Base-by-base conservation (phyloP, 2,113 vertebrate species). In the Nothobranchius furzeri region DNA sequence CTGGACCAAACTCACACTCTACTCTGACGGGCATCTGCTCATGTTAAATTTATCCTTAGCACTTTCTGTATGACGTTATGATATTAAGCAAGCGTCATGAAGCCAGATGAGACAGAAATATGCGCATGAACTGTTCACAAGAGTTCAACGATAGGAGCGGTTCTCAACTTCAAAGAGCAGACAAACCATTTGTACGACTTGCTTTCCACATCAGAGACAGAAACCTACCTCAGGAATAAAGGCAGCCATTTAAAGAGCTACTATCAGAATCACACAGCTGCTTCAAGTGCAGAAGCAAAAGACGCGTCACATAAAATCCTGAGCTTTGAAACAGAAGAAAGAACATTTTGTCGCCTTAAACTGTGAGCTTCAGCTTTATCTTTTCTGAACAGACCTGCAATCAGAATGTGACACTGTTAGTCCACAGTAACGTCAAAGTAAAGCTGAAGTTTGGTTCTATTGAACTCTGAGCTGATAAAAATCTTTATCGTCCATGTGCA, bases 151-250 rank as follows among this genome's bases (percentile, higher is more conserved):
- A 58, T 74, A 63, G 50, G 69, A 37, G 53, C 17, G 64, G 65
- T 63, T 45, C 73, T 78, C 37, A n/a, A 72, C 75, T 81, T 84
- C 79, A 85, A 83, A 87, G 70, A 66, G 62, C 55, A 75, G 76
- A 79, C 82, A 68, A 79, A 76, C 62, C 69, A 52, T 73, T 85
- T 78, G 73, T 48, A 67, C 78, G 70, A 62, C 75, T 80, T 60
- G 2, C 75, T 87, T 85, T 85, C 73, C 83, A 81, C 74, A 85
- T 87, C 82, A 85, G 76, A 86, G 81, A 45, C 54, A 67, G 47
- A 73, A 50, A 37, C 58, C 64, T 61, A 52, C 13, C 2, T 61
- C 25, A 36, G 43, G 60, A 76, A 84, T 56, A 58, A 73, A 84
- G 82, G 70, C 30, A 82, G 64, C 55, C 10, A 0, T 2, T 51